Evolutionary conservation across 2,888 invertebrate species (phyloP).

Genomic region (Agrochola lota): DNA sequence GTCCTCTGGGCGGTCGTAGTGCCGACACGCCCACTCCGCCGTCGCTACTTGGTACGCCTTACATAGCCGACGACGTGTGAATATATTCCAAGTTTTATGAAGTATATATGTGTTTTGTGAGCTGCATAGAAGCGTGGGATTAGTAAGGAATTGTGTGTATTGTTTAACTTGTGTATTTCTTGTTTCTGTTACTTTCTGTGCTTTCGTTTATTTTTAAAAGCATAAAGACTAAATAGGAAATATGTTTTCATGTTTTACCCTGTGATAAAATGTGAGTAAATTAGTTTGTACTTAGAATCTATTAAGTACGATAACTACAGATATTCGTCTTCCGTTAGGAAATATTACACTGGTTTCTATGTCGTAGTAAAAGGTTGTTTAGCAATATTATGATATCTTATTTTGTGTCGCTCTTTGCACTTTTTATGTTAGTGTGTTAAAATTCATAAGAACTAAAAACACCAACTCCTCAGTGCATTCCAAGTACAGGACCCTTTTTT

Average conservation of each 20-base stretch:
- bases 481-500: background rate
- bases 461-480: background rate
- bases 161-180: conserved; percentile 12
- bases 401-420: background rate
- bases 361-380: background rate
- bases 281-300: background rate
- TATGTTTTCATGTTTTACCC: background rate
- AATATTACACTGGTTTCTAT: background rate
- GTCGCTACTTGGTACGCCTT: conserved; percentile 69
- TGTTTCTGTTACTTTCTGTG: background rate
- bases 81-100: conserved; percentile 57
- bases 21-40: conserved; percentile 84
- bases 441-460: background rate
- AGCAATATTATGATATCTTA: background rate
- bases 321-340: background rate
- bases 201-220: background rate
- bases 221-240: background rate
- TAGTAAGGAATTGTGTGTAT: conserved; percentile 42
- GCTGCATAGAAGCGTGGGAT: conserved; percentile 44
- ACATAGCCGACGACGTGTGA: conserved; percentile 49
- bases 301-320: background rate
- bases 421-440: background rate
- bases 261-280: background rate
- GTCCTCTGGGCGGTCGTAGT: conserved; percentile 83
- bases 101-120: conserved; percentile 67